Conservation (phyloP, 2,888 invertebrate species). For the Barypeithes pellucidus region DNA sequence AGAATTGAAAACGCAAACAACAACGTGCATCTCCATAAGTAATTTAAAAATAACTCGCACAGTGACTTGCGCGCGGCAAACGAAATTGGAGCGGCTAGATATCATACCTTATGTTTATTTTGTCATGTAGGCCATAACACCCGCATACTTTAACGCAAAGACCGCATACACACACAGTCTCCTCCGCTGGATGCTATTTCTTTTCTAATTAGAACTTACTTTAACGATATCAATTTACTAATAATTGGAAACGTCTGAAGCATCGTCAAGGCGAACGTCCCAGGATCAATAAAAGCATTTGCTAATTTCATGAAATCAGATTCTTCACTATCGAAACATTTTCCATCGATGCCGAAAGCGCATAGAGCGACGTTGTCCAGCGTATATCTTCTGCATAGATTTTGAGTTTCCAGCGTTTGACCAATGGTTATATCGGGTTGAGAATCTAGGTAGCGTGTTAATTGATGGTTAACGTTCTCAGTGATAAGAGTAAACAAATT, state of each 20-base stretch:
- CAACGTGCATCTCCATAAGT: too few relatives aligned
- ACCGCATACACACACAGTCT: too few relatives aligned
- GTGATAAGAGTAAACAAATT: constrained; percentile 71
- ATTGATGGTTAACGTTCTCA: constrained; percentile 67
- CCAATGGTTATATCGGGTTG: constrained; percentile 60
- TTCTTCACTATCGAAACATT: constrained; percentile 64
- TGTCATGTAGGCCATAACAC: too few relatives aligned
- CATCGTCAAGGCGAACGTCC: constrained; percentile 44
- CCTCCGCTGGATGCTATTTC: too few relatives aligned
- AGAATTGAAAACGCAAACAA: too few relatives aligned
- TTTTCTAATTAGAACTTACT: too few relatives aligned
- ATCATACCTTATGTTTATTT: too few relatives aligned
- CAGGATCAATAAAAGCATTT: constrained; percentile 54
- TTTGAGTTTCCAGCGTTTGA: constrained; percentile 67
- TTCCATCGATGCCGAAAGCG: constrained; percentile 70
- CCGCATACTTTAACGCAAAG: too few relatives aligned
- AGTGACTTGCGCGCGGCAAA: too few relatives aligned
- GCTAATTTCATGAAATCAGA: constrained; percentile 61
- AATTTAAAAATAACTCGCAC: too few relatives aligned
- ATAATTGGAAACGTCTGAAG: constrained; percentile 43
- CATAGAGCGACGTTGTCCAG: constrained; percentile 70
- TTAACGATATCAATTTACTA: constrained; percentile 39
- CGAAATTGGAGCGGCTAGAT: too few relatives aligned
- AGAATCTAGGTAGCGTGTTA: constrained; percentile 69
- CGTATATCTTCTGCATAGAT: constrained; percentile 62